Evolutionary conservation across 2,113 vertebrate species (phyloP).

Genomic region (Malurus melanocephalus): DNA sequence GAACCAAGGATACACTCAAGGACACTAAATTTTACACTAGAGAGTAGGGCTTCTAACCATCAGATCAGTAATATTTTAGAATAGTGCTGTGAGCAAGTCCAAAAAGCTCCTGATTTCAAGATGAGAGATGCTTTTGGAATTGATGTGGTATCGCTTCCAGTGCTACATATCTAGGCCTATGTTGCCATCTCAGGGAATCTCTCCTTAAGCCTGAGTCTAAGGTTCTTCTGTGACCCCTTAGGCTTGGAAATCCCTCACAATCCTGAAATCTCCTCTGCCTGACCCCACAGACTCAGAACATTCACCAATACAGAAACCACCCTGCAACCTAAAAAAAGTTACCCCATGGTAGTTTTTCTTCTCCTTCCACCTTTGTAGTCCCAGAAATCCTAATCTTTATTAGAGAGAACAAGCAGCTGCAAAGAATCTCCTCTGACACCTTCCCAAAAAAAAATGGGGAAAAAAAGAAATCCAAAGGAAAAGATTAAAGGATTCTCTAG

Average conservation of each 20-base stretch:
- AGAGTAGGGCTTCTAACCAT: background rate
- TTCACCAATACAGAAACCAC: background rate
- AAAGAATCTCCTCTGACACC: background rate
- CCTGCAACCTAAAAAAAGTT: background rate
- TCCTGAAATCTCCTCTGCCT: background rate
- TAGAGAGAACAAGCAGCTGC: background rate
- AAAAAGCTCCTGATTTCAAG: background rate
- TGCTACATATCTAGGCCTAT: background rate
- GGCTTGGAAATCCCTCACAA: background rate
- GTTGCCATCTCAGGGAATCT: background rate
- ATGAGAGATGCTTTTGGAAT: background rate
- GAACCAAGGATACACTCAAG: background rate
- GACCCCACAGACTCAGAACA: background rate
- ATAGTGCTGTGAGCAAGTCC: background rate
- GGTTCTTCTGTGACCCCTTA: background rate
- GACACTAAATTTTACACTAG: background rate
- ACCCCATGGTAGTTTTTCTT: background rate
- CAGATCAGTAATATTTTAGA: background rate
- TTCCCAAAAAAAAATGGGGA: background rate
- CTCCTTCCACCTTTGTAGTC: background rate
- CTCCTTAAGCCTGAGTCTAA: background rate
- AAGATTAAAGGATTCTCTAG: background rate
- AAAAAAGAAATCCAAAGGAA: background rate
- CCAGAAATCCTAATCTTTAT: background rate
- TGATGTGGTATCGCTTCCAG: background rate